Evolutionary conservation across 2,113 vertebrate genomes (phyloP).

Genomic region (Tricholaema leucomelas): DNA sequence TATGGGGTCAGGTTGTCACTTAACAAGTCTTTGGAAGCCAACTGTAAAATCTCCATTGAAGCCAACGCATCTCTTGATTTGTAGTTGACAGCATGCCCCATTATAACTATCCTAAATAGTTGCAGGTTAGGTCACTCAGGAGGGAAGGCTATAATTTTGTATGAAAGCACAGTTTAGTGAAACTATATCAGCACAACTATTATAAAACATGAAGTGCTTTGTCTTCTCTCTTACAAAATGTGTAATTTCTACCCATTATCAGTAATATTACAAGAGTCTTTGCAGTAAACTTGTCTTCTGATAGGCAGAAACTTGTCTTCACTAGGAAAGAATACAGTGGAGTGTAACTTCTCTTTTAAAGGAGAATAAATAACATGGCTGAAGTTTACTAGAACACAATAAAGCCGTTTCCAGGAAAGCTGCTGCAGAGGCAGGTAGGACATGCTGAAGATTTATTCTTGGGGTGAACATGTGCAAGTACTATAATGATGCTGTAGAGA

Average conservation of each 20-base stretch:
- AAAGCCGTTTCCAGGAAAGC: constrained; percentile 57
- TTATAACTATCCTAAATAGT: constrained; percentile 33
- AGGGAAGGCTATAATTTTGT: constrained; percentile 59
- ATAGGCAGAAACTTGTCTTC: constrained; percentile 54
- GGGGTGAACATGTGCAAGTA: constrained; percentile 17
- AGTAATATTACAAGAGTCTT: constrained; percentile 36
- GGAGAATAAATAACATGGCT: constrained; percentile 53
- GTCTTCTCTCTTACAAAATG: constrained; percentile 56
- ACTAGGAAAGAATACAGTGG: constrained; percentile 15
- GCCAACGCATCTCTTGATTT: constrained; percentile 5
- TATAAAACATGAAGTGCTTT: constrained; percentile 50
- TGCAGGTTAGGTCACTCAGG: constrained; percentile 43
- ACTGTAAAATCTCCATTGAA: background rate
- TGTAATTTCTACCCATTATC: constrained; percentile 65
- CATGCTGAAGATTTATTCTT: constrained; percentile 49
- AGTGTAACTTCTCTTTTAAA: constrained; percentile 54
- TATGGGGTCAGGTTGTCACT: background rate
- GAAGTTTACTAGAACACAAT: constrained; percentile 66
- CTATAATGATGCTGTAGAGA: constrained; percentile 13
- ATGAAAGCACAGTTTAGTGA: constrained; percentile 51
- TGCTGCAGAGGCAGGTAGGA: constrained; percentile 46
- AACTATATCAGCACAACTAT: constrained; percentile 51
- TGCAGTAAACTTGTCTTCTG: constrained; percentile 52
- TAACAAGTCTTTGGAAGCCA: background rate
- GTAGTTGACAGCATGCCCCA: background rate